These are phyloP conservation scores for Ferdinandea cuprea DNA, from an alignment of 2,888 invertebrate species.

Conservation along the genomic window DNA sequence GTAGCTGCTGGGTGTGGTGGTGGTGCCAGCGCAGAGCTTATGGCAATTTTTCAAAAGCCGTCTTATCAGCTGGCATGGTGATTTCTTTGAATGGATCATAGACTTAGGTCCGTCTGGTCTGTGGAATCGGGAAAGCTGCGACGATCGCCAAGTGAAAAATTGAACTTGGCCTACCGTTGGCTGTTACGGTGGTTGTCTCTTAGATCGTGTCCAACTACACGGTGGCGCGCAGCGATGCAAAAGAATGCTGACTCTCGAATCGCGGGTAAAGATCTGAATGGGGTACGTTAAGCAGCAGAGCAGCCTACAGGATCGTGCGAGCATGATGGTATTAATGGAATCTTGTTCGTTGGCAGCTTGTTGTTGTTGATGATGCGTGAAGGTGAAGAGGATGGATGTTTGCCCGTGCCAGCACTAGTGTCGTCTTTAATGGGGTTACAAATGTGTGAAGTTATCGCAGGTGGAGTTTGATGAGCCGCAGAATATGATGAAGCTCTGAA, in stretches of 20 bases:
- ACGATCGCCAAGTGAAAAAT: conserved; percentile 55
- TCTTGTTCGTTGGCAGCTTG: conserved; percentile 49
- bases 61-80: conserved; percentile 62
- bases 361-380: conserved; percentile 57
- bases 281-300: conserved; percentile 21
- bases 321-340: conserved; percentile 59
- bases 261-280: conserved; percentile 59
- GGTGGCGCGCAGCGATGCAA: conserved; percentile 12
- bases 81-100: conserved; percentile 45
- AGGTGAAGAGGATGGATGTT: conserved; percentile 40
- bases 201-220: conserved; percentile 4
- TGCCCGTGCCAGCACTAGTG: conserved; percentile 34
- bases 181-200: conserved; percentile 27
- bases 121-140: not conserved
- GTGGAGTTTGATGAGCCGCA: conserved; percentile 51
- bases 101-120: not conserved
- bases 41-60: conserved; percentile 61
- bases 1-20: conserved; percentile 64
- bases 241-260: conserved; percentile 53
- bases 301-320: conserved; percentile 38
- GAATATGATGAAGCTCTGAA: conserved; percentile 36
- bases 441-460: conserved; percentile 68
- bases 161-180: conserved; percentile 71
- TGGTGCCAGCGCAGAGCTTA: conserved; percentile 14
- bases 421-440: conserved; percentile 67